Evolutionary conservation across 1,140 invertebrate genomes (phyloP), one percentile per base, ranked within the genome.

Genomic region (Drosophila pachea): DNA sequence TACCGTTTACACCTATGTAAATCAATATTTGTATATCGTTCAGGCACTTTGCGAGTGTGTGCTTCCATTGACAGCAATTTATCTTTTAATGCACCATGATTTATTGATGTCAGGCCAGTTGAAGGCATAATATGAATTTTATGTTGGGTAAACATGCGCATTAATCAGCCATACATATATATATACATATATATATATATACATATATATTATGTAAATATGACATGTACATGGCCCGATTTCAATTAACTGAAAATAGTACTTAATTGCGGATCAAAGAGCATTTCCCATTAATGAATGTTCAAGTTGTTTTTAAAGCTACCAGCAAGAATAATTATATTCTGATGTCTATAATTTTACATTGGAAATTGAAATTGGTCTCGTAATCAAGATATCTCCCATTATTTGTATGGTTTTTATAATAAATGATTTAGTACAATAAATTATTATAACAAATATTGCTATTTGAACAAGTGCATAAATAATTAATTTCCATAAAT

Each of bases 1-100:
- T 74, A 81, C 78, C 66, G 58, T 77, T 86, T 75, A 77, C 73
- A 76, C 68, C 70, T 63, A 68, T 71, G 66, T 68, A 64, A 55
- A 71, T 65, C 47, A 69, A 62, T 47, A 82, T 66, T 71, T 36
- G 54, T 55, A 42, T 64, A 45, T 47, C 32, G 35, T 45, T 55
- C 45, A 60, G 14, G 33, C 35, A 14, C 36, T 40, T 38, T 40
- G 4, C 22, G 5, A 38, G 54, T 53, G 29, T 38, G n/a, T 48
- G 16, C 43, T 55, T 29, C 53, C 53, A 70, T 49, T 67, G 56
- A 71, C 68, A 71, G 63, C 68, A 61, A 62, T 72, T 62, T 68
- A 68, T 62, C 65, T 61, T 68, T 68, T 52, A 68, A 55, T 45
- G 29, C 52, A 38, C 43, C 22, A 75, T 75, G 73, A 75, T 75